Evolutionary conservation across 2,888 invertebrate species (phyloP).

Genomic region (Macaria notata): DNA sequence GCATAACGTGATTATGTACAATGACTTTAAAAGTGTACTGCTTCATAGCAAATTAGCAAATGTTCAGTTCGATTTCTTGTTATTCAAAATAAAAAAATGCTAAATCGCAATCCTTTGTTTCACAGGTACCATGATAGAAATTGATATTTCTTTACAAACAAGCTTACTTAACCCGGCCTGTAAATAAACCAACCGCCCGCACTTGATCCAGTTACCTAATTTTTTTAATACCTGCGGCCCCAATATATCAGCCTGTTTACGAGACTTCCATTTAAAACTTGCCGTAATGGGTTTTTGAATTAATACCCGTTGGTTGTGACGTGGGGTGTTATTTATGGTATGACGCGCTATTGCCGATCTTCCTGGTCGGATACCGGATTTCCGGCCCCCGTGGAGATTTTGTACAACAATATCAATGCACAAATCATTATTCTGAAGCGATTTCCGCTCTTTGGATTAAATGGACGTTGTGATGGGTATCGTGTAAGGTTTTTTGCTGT

Average conservation of each 20-base stretch:
- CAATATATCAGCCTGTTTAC: slow-evolving; percentile 60
- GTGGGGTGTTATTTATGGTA: slow-evolving; percentile 56
- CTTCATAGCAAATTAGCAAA: no score
- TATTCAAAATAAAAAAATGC: no score
- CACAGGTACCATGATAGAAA: no score
- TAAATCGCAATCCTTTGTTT: no score
- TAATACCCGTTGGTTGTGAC: slow-evolving; percentile 61
- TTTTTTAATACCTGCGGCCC: slow-evolving; percentile 42
- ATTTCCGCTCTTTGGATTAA: slow-evolving; percentile 24
- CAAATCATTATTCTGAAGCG: slow-evolving; percentile 22
- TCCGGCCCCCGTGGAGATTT: slow-evolving; percentile 28
- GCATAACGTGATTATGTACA: no score
- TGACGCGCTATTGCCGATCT: slow-evolving; percentile 44
- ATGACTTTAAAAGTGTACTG: no score
- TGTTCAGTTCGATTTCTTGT: no score
- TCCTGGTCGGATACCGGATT: slow-evolving; percentile 32
- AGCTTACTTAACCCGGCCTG: no score
- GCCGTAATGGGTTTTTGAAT: slow-evolving; percentile 66
- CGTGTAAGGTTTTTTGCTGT: no score
- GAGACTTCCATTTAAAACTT: slow-evolving; percentile 64
- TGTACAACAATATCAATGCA: slow-evolving; percentile 32
- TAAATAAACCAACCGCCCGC: neutral
- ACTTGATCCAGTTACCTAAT: slow-evolving; percentile 38
- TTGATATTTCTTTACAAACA: no score
- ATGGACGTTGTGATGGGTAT: neutral